These are phyloP conservation scores for Idaea dimidiata DNA, from an alignment of 2,888 invertebrate species.

Conservation along the genomic window DNA sequence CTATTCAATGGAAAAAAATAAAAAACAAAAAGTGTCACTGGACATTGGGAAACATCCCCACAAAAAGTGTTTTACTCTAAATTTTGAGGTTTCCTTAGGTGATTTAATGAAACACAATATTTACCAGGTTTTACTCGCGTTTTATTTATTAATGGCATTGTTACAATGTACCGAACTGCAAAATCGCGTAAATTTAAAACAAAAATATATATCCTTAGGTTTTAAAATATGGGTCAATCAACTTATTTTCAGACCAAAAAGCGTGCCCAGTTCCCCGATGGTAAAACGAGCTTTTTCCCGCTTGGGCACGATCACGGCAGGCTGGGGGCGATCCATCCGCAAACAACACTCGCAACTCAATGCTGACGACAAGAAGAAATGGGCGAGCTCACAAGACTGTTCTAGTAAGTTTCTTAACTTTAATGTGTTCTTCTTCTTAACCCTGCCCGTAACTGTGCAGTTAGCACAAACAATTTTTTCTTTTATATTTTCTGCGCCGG, in stretches of 20 bases:
- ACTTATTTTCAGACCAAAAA: constrained; percentile 86
- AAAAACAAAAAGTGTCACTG: too few relatives aligned
- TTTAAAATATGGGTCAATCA: too few relatives aligned
- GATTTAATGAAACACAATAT: too few relatives aligned
- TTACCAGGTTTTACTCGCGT: too few relatives aligned
- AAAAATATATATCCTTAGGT: too few relatives aligned
- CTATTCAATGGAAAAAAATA: too few relatives aligned
- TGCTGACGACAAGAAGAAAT: constrained; percentile 94
- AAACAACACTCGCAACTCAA: constrained; percentile 91
- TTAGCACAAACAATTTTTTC: neutral
- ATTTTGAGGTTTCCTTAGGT: too few relatives aligned
- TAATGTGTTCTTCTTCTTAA: neutral
- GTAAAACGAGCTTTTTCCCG: constrained; percentile 95
- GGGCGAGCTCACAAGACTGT: constrained; percentile 95
- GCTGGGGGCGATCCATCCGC: constrained; percentile 93
- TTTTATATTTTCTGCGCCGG: neutral
- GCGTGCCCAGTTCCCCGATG: constrained; percentile 96
- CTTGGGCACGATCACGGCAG: constrained; percentile 93
- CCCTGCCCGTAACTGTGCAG: neutral
- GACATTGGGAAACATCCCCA: too few relatives aligned
- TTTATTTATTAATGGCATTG: too few relatives aligned
- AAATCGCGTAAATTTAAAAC: too few relatives aligned
- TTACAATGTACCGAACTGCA: too few relatives aligned
- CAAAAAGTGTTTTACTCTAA: too few relatives aligned
- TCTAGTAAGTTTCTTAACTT: constrained; percentile 84